Base-by-base conservation (phyloP, 1,140 invertebrate species). In the Zaprionus vittiger region DNA sequence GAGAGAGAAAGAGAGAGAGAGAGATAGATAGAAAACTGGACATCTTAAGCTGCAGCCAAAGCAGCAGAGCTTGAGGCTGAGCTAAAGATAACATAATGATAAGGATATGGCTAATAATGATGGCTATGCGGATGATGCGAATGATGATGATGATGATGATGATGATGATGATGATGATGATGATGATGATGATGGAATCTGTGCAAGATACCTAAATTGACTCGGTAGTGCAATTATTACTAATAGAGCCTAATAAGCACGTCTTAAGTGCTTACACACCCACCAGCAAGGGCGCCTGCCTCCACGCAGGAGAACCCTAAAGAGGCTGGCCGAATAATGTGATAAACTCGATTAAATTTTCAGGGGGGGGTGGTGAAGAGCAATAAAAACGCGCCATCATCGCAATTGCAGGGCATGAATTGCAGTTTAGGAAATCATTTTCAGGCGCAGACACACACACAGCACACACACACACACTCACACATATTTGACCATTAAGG, bases 171-270 rank as follows among this genome's bases (percentile, higher is more conserved):
- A 41, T 44, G 14, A n/a, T 31, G 28, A 49, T 55, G 68, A 77
- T 77, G 73, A 67, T 77, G 64, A 70, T 24, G 34, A 41, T 44
- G 14, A 24, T 60, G 34, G 34, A 63, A 75, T 75, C 73, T 83
- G 77, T 59, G 70, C 54, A 72, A 80, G 84, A 89, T 76, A 76
- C 83, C 74, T 81, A 89, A 89, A 84, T 89, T 90, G 87, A 77
- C 84, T 89, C 84, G 38, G 84, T 81, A 84, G 84, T 90, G 81
- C 85, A 89, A 90, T 89, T 89, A 89, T 89, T 89, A 76, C 85
- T 89, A 89, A 89, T 89, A 89, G 85, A 75, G 67, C 85, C 85
- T 81, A 89, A 89, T 89, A 89, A 89, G 85, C 84, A 87, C 78
- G 74, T 87, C 81, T 73, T 81, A 84, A 87, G 81, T 89, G 84